phyloP scores from a whole-genome alignment of 2,888 invertebrate genomes.

The Eilema griseolum region DNA sequence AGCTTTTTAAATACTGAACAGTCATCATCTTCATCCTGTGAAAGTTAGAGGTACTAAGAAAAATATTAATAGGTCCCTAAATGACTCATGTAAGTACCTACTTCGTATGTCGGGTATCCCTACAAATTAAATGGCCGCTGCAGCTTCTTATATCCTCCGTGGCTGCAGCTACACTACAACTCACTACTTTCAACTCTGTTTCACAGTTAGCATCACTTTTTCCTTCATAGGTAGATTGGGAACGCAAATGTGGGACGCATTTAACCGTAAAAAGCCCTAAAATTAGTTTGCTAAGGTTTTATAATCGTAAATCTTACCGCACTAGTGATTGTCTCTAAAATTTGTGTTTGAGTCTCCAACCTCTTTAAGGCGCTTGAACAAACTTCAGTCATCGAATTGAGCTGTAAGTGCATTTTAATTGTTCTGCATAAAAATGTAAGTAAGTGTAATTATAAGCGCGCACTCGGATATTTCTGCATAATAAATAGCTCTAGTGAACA shows the following conservation, averaged over 20 bases:
- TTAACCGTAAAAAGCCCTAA: not conserved
- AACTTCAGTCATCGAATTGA: conserved; percentile 41
- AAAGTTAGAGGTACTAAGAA: conserved; percentile 16
- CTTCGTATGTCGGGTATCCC: no score
- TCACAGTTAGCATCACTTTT: no score
- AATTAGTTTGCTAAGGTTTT: not conserved
- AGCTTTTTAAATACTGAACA: conserved; percentile 77
- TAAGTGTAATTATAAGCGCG: no score
- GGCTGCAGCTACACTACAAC: not conserved
- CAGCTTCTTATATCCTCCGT: no score
- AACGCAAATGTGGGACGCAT: not conserved
- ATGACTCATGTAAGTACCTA: no score
- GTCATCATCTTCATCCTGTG: conserved; percentile 71
- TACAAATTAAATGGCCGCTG: not conserved
- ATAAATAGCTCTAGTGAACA: no score
- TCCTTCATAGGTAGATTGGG: not conserved
- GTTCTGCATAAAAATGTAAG: not conserved
- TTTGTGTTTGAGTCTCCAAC: conserved; percentile 63
- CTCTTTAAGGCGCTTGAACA: conserved; percentile 50
- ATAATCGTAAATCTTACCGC: conserved; percentile 60
- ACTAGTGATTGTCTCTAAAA: conserved; percentile 61
- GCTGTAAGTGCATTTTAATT: conserved; percentile 42
- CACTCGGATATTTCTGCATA: no score
- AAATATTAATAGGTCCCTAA: no score
- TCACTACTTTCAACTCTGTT: not conserved